These are phyloP conservation scores for Montipora capitata DNA, from an alignment of 92 coral and sea anemone genomes.

Conservation along the genomic window DNA sequence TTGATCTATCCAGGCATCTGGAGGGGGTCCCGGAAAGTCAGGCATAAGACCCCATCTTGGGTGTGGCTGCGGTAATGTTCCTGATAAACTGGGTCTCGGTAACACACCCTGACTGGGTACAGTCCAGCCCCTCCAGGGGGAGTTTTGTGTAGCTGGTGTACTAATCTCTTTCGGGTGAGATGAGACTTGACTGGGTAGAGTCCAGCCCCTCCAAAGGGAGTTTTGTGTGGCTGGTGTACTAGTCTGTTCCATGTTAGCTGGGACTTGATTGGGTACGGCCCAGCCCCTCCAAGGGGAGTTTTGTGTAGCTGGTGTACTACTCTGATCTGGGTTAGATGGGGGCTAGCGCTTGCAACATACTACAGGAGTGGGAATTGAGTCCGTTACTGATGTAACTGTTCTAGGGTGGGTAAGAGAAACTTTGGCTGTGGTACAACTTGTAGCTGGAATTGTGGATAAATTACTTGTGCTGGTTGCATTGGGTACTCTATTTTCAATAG, in stretches of 20 bases:
- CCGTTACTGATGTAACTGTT: slow-evolving; percentile 38
- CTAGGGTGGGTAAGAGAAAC: slow-evolving; percentile 23
- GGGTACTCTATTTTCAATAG: slow-evolving; percentile 22
- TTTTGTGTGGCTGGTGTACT: slow-evolving; percentile 20
- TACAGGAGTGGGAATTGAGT: slow-evolving; percentile 49
- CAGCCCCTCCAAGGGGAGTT: slow-evolving; percentile 24
- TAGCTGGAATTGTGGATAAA: slow-evolving; percentile 14
- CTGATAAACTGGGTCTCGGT: slow-evolving; percentile 4
- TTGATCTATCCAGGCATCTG: slow-evolving; percentile 62
- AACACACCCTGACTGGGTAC: slow-evolving; percentile 32
- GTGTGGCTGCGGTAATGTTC: slow-evolving; percentile 31
- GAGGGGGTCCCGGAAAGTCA: slow-evolving; percentile 70
- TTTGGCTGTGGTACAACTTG: slow-evolving; percentile 25
- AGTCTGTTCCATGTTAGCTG: slow-evolving; percentile 10
- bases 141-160: slow-evolving; percentile 38
- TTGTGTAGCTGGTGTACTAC: slow-evolving; percentile 24
- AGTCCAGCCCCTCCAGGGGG: slow-evolving; percentile 61
- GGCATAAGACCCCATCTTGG: slow-evolving; percentile 65
- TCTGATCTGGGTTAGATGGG: slow-evolving; percentile 30
- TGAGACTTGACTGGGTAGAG: slow-evolving; percentile 15
- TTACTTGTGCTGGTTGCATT: slow-evolving; percentile 21
- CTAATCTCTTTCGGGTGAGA: not conserved
- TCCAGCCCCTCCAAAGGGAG: slow-evolving; percentile 31
- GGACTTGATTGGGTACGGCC: slow-evolving; percentile 19
- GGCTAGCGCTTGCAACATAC: slow-evolving; percentile 45